Conservation (phyloP, 2,888 invertebrate species). For the Pristionchus mayeri region DNA sequence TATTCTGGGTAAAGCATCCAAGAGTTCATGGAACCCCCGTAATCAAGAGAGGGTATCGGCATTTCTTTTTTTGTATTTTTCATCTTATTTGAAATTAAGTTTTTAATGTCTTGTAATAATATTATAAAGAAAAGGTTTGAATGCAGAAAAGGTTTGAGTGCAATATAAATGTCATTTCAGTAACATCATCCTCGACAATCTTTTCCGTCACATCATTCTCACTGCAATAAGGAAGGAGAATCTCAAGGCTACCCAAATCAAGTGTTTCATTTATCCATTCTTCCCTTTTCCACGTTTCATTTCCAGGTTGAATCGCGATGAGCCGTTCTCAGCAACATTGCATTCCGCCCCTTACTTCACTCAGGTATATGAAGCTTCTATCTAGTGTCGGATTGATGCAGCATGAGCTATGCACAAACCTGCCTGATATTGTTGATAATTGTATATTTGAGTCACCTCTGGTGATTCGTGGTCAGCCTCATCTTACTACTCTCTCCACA, state of each 20-base stretch:
- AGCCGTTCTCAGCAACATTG: slow-evolving; percentile 62
- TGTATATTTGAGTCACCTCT: slow-evolving; percentile 56
- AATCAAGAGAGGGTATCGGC: slow-evolving; percentile 66
- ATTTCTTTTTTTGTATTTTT: neutral
- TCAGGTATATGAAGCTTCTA: slow-evolving; percentile 10
- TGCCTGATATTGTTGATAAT: no score
- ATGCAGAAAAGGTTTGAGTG: neutral
- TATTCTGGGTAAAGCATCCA: slow-evolving; percentile 72
- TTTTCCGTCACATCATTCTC: slow-evolving; percentile 66
- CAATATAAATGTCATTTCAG: slow-evolving; percentile 54
- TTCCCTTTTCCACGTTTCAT: neutral
- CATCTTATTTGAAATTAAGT: neutral
- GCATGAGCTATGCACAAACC: no score
- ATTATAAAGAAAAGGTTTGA: no score
- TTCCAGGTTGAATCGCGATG: slow-evolving; percentile 62
- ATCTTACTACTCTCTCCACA: slow-evolving; percentile 65
- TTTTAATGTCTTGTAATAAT: no score
- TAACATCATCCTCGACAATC: slow-evolving; percentile 72
- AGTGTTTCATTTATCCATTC: neutral
- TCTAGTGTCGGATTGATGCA: neutral
- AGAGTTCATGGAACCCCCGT: slow-evolving; percentile 72
- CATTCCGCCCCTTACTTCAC: slow-evolving; percentile 57
- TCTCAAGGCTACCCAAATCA: slow-evolving; percentile 29
- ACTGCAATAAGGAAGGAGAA: slow-evolving; percentile 58
- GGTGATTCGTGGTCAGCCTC: slow-evolving; percentile 72